Evolutionary conservation across 2,113 vertebrate genomes (phyloP).

Genomic region (Spermophilus dauricus): DNA sequence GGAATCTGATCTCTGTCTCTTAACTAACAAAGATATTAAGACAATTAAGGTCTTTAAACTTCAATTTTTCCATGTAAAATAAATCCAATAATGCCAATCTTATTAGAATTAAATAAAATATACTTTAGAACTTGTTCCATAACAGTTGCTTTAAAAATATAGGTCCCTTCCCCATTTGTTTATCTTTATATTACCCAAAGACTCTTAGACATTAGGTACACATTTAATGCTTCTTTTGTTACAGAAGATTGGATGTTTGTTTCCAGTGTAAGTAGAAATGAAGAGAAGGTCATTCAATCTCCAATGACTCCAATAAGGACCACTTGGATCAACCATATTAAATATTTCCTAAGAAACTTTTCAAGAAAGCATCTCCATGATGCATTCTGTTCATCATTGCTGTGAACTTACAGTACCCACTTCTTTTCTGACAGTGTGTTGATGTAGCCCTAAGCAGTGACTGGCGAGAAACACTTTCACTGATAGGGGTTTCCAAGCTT

Average conservation of each 20-base stretch:
- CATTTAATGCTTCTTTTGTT: constrained; percentile 15
- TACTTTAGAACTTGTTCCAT: neutral
- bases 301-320: neutral
- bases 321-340: neutral
- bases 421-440: neutral
- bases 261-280: neutral
- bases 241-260: neutral
- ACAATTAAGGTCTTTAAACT: neutral
- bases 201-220: neutral
- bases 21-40: neutral
- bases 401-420: neutral
- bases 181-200: neutral
- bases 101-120: constrained; percentile 2
- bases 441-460: too few species aligned
- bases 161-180: neutral
- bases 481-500: too few species aligned
- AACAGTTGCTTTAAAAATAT: neutral
- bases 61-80: constrained; percentile 29
- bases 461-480: too few species aligned
- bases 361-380: neutral
- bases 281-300: neutral
- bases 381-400: neutral
- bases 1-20: neutral
- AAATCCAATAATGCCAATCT: neutral
- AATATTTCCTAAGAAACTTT: constrained; percentile 50